phyloP scores from a whole-genome alignment of 35 echinoderm and acorn worm species.

The Holothuria glaberrima region DNA sequence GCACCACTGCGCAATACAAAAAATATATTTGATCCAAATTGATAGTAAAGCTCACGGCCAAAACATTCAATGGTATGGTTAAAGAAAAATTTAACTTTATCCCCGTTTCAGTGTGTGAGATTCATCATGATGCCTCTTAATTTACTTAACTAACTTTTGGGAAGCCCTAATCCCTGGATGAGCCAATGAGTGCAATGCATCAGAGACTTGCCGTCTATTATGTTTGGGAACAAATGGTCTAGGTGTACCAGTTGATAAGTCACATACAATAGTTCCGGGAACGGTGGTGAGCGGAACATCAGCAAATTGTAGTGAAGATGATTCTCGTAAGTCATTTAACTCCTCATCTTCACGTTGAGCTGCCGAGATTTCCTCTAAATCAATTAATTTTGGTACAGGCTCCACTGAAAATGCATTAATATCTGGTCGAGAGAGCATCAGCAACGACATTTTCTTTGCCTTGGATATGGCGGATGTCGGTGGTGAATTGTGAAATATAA shows the following conservation, averaged over 20 bases:
- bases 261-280: slow-evolving; percentile 29
- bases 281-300: slow-evolving; percentile 11
- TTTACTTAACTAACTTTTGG: too few species aligned
- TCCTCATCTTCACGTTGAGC: slow-evolving; percentile 46
- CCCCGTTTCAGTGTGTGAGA: too few species aligned
- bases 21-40: too few species aligned
- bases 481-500: slow-evolving; percentile 66
- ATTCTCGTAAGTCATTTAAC: slow-evolving; percentile 30
- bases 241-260: slow-evolving; percentile 7
- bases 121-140: too few species aligned
- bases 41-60: too few species aligned
- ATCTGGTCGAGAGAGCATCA: slow-evolving; percentile 39
- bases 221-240: slow-evolving; percentile 14
- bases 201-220: slow-evolving; percentile 8
- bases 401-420: neutral
- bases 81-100: too few species aligned
- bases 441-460: slow-evolving; percentile 56
- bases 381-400: neutral
- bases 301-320: slow-evolving; percentile 48
- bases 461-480: slow-evolving; percentile 53
- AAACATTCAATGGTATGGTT: too few species aligned
- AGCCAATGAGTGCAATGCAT: too few species aligned
- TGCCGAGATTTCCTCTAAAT: neutral
- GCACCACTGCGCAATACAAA: too few species aligned
- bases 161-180: too few species aligned